These are phyloP conservation scores for Argentina silus DNA, from an alignment of 2,797 vertebrate genomes.

Conservation along the genomic window DNA sequence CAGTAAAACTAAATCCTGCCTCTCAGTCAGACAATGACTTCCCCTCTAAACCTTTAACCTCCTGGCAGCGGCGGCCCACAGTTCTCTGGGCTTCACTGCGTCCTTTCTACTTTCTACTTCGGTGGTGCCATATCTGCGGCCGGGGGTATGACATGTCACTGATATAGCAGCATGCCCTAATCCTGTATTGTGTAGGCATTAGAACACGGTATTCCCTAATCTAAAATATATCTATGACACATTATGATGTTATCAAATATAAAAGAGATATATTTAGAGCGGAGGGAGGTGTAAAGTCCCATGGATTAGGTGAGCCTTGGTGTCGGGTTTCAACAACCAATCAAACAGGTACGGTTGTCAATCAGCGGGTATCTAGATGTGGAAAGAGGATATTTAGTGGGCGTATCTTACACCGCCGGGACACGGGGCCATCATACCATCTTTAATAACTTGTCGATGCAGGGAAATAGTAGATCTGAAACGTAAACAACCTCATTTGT, in stretches of 20 bases:
- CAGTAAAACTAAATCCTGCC: neutral
- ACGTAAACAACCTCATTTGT: neutral
- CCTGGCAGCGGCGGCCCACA: neutral
- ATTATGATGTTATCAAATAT: constrained; percentile 16
- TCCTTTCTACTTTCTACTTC: neutral
- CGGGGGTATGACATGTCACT: constrained; percentile 5
- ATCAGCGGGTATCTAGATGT: neutral
- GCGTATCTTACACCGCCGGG: neutral
- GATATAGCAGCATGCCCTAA: neutral
- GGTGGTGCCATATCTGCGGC: neutral
- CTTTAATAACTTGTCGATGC: neutral
- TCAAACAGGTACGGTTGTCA: constrained; percentile 11
- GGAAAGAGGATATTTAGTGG: neutral
- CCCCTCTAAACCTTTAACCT: constrained; percentile 32
- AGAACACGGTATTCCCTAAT: constrained; percentile 10
- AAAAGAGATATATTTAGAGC: constrained; percentile 7
- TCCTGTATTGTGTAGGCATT: constrained; percentile 11
- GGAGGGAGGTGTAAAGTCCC: neutral
- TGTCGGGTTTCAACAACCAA: constrained; percentile 5
- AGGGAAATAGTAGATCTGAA: neutral
- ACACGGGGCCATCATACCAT: neutral
- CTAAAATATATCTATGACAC: constrained; percentile 5
- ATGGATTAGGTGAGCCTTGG: constrained; percentile 2
- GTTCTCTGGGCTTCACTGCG: constrained; percentile 25
- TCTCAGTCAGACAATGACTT: neutral